Conservation (phyloP, 2,888 invertebrate species). For the Polia nebulosa region DNA sequence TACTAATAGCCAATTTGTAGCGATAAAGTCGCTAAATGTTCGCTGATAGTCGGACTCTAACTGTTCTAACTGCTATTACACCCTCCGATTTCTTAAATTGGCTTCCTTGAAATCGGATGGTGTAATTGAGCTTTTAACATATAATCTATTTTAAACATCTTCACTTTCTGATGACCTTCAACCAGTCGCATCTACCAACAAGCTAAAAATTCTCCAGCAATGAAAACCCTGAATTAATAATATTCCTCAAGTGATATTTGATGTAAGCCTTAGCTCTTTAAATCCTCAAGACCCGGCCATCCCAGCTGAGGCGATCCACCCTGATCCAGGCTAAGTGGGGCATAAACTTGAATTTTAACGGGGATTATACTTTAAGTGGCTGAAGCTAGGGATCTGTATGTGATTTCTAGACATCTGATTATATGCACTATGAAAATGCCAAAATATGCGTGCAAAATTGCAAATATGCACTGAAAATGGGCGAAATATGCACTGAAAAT, state of each 20-base stretch:
- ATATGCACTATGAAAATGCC: too few species aligned
- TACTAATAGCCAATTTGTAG: too few species aligned
- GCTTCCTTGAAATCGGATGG: too few species aligned
- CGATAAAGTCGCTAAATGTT: too few species aligned
- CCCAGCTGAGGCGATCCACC: constrained; percentile 27
- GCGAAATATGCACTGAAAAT: too few species aligned
- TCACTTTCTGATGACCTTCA: not conserved
- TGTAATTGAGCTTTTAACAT: not conserved
- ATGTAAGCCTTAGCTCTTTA: constrained; percentile 54
- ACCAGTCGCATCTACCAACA: not conserved
- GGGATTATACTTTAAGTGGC: constrained; percentile 60
- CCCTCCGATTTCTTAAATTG: too few species aligned
- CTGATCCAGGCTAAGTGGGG: constrained; percentile 60
- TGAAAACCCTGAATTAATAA: constrained; percentile 35
- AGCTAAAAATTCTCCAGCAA: constrained; percentile 20
- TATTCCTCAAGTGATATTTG: constrained; percentile 54
- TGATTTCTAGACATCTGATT: too few species aligned
- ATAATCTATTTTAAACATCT: not conserved
- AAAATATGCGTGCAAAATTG: too few species aligned
- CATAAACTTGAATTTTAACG: constrained; percentile 70
- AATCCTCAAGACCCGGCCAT: constrained; percentile 40
- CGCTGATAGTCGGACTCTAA: too few species aligned
- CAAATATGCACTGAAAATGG: too few species aligned
- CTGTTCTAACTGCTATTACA: too few species aligned
- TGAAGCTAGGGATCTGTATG: not conserved